phyloP scores from a whole-genome alignment of 2,797 vertebrate species.

The Pseudochirops corinnae region DNA sequence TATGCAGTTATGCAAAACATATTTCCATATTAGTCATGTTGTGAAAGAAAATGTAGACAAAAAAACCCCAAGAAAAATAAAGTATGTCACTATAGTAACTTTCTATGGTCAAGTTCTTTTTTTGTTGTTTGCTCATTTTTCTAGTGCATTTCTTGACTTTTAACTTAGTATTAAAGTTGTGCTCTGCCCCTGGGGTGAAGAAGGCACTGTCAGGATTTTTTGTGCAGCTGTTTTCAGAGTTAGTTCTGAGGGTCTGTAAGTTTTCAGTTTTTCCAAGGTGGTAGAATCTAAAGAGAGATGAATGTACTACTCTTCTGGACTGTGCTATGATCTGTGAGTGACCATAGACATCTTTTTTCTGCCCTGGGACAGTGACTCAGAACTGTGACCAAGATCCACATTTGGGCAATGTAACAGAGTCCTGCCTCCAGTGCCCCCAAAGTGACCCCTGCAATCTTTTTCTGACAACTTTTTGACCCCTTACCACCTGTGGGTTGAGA shows the following conservation, averaged over 20 bases:
- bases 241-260: background rate
- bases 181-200: background rate
- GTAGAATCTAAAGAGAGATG: background rate
- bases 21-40: too few species aligned
- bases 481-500: background rate
- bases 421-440: background rate
- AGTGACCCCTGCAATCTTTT: background rate
- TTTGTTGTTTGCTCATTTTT: background rate
- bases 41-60: too few species aligned
- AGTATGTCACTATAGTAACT: background rate
- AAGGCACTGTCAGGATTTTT: background rate
- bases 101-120: background rate
- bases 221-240: background rate
- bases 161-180: background rate
- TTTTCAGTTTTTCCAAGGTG: background rate
- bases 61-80: too few species aligned
- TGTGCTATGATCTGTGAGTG: background rate
- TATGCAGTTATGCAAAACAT: too few species aligned
- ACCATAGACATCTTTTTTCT: background rate
- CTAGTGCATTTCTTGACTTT: background rate
- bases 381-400: background rate
- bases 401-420: background rate
- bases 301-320: background rate
- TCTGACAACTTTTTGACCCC: background rate
- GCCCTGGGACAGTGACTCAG: background rate